Percentiles rank a stretch among this genome's conserved stretches.
Evolutionary conservation across 2,797 vertebrate genomes (phyloP).

Genomic region (Enteromius trimaculatus): DNA sequence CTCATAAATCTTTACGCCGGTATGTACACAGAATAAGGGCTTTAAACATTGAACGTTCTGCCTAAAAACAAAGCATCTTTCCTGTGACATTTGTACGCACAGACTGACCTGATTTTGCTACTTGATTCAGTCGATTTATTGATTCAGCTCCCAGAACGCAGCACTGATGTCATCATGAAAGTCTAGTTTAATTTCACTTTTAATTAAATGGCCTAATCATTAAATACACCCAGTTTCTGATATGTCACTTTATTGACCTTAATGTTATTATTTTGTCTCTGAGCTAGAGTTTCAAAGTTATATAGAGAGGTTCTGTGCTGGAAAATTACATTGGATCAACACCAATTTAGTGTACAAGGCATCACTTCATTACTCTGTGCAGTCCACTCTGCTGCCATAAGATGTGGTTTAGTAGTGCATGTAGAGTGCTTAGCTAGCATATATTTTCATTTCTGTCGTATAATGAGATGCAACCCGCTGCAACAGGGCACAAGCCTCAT

Average conservation of each 20-base stretch:
- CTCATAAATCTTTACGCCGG: slow-evolving; percentile 8
- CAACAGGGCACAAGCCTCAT: slow-evolving; percentile 53
- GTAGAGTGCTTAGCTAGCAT: slow-evolving; percentile 53
- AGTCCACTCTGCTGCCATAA: slow-evolving; percentile 31
- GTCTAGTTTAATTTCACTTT: neutral
- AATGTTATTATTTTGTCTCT: neutral
- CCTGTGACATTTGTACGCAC: neutral
- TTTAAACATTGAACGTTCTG: slow-evolving; percentile 1
- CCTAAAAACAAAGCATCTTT: neutral
- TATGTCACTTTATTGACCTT: neutral
- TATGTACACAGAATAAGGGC: neutral
- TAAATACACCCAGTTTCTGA: neutral
- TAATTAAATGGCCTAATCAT: neutral
- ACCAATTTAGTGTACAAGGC: slow-evolving; percentile 32
- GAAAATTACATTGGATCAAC: slow-evolving; percentile 43
- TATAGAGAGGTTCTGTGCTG: neutral
- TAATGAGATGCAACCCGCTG: slow-evolving; percentile 59
- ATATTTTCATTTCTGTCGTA: slow-evolving; percentile 57
- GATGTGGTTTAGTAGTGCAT: slow-evolving; percentile 33
- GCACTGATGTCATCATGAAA: neutral
- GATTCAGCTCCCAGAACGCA: slow-evolving; percentile 6
- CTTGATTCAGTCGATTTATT: slow-evolving; percentile 13
- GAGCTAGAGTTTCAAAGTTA: neutral
- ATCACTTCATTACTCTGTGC: slow-evolving; percentile 41
- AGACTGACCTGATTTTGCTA: neutral